Conservation (phyloP, 2,797 vertebrate genomes). For the Myotis findleyi region DNA sequence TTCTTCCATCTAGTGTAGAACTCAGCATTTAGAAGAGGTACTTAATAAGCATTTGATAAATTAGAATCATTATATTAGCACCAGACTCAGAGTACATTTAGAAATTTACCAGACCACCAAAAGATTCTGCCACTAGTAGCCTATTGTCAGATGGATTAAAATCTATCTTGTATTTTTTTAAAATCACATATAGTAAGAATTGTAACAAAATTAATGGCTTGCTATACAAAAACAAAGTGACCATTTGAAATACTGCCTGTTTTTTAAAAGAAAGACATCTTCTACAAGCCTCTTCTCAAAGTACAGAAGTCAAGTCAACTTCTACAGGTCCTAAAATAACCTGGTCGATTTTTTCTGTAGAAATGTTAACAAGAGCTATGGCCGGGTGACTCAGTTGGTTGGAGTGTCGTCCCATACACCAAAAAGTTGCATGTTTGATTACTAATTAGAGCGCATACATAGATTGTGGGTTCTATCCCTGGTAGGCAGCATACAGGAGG, state of each 20-base stretch:
- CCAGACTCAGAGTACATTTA: neutral
- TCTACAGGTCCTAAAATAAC: neutral
- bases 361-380: neutral
- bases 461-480: too few species aligned
- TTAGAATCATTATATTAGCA: neutral
- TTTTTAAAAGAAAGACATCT: neutral
- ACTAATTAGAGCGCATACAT: too few species aligned
- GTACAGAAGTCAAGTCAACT: constrained; percentile 26
- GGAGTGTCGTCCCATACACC: too few species aligned
- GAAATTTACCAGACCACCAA: neutral
- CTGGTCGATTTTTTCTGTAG: neutral
- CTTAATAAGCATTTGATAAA: neutral
- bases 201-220: constrained; percentile 11
- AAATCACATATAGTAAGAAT: neutral
- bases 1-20: neutral
- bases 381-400: too few species aligned
- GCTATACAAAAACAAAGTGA: neutral
- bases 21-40: neutral
- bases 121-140: neutral
- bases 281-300: neutral
- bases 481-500: too few species aligned
- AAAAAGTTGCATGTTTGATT: too few species aligned
- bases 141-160: neutral
- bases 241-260: constrained; percentile 6
- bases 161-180: neutral